Evolutionary conservation across 2,113 vertebrate species (phyloP).

Genomic region (Benitochromis conjunctus): DNA sequence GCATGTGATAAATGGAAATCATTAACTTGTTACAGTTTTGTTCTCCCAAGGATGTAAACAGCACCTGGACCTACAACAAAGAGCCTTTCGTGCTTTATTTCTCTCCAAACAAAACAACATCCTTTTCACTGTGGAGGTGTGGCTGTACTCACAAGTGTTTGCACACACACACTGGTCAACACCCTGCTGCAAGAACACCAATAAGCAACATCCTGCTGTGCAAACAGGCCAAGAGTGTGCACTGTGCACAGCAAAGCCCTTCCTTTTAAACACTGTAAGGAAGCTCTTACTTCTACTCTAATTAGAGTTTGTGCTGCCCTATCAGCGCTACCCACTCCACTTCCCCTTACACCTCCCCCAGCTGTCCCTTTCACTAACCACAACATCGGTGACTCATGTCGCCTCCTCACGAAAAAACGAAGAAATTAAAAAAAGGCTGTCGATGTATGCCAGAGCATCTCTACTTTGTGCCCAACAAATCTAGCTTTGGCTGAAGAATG

Average conservation of each 20-base stretch:
- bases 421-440: not conserved
- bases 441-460: not conserved
- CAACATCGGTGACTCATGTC: constrained; percentile 46
- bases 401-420: not conserved
- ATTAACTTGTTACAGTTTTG: not conserved
- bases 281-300: not conserved
- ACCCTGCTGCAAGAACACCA: constrained; percentile 34
- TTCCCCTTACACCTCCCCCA: not conserved
- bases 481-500: not conserved
- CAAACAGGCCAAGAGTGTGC: not conserved
- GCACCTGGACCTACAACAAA: not conserved
- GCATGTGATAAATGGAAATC: not conserved
- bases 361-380: not conserved
- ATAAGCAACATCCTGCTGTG: constrained; percentile 39
- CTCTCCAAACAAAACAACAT: not conserved
- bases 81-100: not conserved
- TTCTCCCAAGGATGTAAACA: not conserved
- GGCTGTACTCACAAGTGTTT: constrained; percentile 45
- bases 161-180: constrained; percentile 31
- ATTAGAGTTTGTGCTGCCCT: not conserved
- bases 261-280: not conserved
- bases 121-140: not conserved
- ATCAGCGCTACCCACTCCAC: not conserved
- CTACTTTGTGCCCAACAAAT: not conserved
- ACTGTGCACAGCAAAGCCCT: not conserved